Evolutionary conservation across 2,797 vertebrate genomes (phyloP).

Genomic region (Luscinia luscinia): DNA sequence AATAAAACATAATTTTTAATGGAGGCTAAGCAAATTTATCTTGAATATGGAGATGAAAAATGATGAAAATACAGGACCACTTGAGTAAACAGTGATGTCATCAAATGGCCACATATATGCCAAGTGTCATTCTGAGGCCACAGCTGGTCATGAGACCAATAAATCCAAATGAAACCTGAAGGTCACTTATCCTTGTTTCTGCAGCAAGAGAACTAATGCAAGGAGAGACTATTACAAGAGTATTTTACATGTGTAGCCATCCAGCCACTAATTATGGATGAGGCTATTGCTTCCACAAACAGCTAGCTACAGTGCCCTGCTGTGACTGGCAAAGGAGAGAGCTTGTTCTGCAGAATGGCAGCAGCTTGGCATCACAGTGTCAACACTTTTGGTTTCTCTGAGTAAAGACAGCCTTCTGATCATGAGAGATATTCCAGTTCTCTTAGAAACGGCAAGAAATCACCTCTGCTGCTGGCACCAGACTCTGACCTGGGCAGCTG

Average conservation of each 20-base stretch:
- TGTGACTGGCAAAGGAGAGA: neutral
- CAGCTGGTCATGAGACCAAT: neutral
- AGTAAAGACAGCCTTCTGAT: neutral
- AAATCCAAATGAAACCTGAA: conserved; percentile 2
- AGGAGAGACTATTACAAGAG: neutral
- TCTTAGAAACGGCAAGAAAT: neutral
- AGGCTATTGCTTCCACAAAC: neutral
- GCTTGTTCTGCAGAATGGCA: neutral
- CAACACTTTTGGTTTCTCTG: neutral
- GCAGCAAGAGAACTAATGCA: neutral
- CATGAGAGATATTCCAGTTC: neutral
- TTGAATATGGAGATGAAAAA: neutral
- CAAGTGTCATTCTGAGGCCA: neutral
- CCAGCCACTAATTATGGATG: neutral
- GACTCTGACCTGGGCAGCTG: neutral
- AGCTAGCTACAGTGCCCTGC: neutral
- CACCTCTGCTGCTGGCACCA: fast-evolving
- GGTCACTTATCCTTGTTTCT: neutral
- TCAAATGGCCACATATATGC: neutral
- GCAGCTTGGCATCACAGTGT: neutral
- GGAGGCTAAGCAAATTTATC: neutral
- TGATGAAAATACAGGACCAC: neutral
- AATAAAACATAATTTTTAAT: neutral
- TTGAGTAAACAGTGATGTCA: neutral
- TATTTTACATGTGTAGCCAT: neutral